Evolutionary conservation across 2,888 invertebrate genomes (phyloP), one percentile per base, ranked within the genome.

Genomic region (Ophion ellenae): DNA sequence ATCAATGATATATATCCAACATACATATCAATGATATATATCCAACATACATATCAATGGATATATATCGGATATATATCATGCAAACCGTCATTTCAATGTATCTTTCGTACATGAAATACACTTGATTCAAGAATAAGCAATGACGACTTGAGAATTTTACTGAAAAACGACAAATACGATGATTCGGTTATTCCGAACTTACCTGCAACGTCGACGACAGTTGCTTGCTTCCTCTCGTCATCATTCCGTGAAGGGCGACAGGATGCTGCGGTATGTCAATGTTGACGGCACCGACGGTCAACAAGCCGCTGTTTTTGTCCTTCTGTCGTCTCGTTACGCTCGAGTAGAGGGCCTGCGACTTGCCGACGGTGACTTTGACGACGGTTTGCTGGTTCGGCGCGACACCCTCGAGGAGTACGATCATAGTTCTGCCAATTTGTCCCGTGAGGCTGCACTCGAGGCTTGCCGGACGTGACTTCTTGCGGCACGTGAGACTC

Each of bases 221-320:
- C 66, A 99, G 95, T 92, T 99, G 98, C 88, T 98, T 97, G 86
- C 98, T 98, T 87, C 98, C 98, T 89, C 99, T 96, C 0, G 98
- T 98, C 96, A 99, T 99, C 97, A 99, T 99, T 75, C 99, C 99
- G 94, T 99, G 99, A 89, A 99, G 95, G 9, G 98, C 99, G 0
- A 99, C 99, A 0, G 99, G 99, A 95, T 99, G 99, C 94, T 99
- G 99, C 4, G 99, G 99, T 92, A 99, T 98, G 94, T 99, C 99
- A 80, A 99, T 97, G 87, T 97, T 96, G 1, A 99, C 97, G 17
- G 97, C 97, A 0, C 99, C 99, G 79, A 99, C 96, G 10, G 97
- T 98, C 10, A 98, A 94, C 82, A 99, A 94, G 0, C 97, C 97
- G 75, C 97, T 96, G 93, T 98, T 98, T 91, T 97, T 97, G 91